A percentile compares a stretch with the other conserved stretches of the same genome.
Evolutionary conservation across 2,113 vertebrate species (phyloP).

Genomic region (Lagenorhynchus albirostris): DNA sequence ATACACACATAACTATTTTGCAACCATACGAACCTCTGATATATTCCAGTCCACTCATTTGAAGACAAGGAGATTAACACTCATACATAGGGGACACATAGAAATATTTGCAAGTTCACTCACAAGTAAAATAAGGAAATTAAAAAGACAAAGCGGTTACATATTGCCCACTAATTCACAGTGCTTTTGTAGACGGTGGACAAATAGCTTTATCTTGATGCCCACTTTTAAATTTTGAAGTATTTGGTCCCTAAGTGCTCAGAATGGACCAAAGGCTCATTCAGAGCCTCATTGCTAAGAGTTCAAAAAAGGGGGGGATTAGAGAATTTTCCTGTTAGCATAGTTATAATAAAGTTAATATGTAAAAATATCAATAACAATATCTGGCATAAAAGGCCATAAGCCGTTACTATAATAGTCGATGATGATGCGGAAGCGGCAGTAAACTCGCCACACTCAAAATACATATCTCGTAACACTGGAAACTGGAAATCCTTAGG

Average conservation of each 20-base stretch:
- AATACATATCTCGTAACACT: too few species aligned
- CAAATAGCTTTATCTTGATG: neutral
- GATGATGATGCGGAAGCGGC: too few species aligned
- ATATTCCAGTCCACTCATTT: too few species aligned
- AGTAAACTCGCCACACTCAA: neutral
- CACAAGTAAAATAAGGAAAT: neutral
- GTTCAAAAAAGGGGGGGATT: neutral
- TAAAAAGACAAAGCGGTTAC: neutral
- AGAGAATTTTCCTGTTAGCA: neutral
- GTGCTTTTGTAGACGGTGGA: neutral
- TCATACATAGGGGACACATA: too few species aligned
- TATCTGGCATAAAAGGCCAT: neutral
- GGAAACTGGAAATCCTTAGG: too few species aligned
- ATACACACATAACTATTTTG: too few species aligned
- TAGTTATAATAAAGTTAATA: neutral
- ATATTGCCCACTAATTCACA: neutral
- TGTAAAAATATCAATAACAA: neutral
- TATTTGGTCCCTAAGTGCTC: neutral
- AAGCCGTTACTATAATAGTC: neutral
- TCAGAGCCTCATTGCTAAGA: neutral
- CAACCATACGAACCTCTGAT: too few species aligned
- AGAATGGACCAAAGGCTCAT: neutral
- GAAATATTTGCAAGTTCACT: neutral
- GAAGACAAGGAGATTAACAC: too few species aligned
- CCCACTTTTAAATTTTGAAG: neutral